Base-by-base conservation (phyloP, 2,113 vertebrate genomes). In the Cavia porcellus region DNA sequence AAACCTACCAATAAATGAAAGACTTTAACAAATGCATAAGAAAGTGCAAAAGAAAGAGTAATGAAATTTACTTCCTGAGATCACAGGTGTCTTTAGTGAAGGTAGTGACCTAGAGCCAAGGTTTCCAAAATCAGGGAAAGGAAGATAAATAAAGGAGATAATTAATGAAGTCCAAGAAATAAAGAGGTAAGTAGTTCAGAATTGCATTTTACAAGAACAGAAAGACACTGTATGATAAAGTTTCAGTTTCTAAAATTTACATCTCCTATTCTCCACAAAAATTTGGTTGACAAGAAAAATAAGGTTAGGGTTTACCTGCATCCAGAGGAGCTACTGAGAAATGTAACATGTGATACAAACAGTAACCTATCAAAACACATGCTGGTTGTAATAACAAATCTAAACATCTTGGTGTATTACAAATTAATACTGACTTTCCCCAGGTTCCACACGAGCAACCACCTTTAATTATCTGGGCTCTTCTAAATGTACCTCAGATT, bases 241-340 rank as follows among this genome's bases (percentile, higher is more conserved):
- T 90, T 91, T 91, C 25, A 83, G 70, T 89, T 89, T 55, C 45
- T 92, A 24, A 52, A 52, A 52, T 52, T 88, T 35, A 19, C 68
- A 89, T 85, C 52, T 92, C 19, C 72, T 72, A 95, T n/a, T 90
- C 42, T 70, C n/a, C 64, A 89, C 20, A 24, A 52, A 92, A 80
- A 79, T 12, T 57, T 86, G 32, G 66, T 62, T 79, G 35, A 32
- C 82, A 85, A 68, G 52, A 92, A 88, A 94, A 88, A 79, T 74
- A 38, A 4, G 22, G 70, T 79, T 88, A 70, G 61, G 28, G 11
- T 72, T 64, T 88, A 87, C 68, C 17, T 72, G 72, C 28, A 80
- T 2, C 22, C 24, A 91, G 42, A 83, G 10, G 8, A 35, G 8
- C 45, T 61, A 72, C 55, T 57, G 24, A 81, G 88, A 92, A 85